Conservation (phyloP, 2,888 invertebrate species). For the Metopia argyrocephala region DNA sequence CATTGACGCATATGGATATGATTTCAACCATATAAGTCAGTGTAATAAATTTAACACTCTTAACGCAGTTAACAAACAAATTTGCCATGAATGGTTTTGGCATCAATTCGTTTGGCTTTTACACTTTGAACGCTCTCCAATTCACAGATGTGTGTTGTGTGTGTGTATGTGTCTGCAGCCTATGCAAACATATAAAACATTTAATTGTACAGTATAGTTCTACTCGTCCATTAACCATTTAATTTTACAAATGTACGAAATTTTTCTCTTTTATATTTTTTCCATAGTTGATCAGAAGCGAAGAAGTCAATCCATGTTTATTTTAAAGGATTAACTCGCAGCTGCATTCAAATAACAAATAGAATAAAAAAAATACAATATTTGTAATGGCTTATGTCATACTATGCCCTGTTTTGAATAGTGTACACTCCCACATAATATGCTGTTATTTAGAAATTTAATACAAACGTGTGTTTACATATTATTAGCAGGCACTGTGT, state of each 20-base stretch:
- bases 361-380: no score
- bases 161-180: not conserved
- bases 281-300: not conserved
- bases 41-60: conserved; percentile 61
- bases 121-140: not conserved
- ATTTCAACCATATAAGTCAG: conserved; percentile 58
- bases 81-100: conserved; percentile 44
- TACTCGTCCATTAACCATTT: conserved; percentile 46
- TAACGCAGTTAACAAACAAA: conserved; percentile 56
- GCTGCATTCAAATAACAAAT: no score
- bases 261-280: conserved; percentile 8
- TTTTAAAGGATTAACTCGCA: not conserved
- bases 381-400: no score
- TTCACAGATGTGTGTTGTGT: not conserved
- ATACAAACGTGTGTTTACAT: no score
- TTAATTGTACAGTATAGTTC: conserved; percentile 15
- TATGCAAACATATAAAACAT: conserved; percentile 22
- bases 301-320: conserved; percentile 25
- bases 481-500: no score
- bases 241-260: conserved; percentile 11
- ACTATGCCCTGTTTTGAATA: no score
- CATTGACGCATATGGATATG: conserved; percentile 21
- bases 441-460: no score
- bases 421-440: no score
- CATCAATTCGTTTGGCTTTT: not conserved